These are phyloP conservation scores for Xylocampa areola DNA, from an alignment of 2,888 invertebrate species.

Conservation along the genomic window DNA sequence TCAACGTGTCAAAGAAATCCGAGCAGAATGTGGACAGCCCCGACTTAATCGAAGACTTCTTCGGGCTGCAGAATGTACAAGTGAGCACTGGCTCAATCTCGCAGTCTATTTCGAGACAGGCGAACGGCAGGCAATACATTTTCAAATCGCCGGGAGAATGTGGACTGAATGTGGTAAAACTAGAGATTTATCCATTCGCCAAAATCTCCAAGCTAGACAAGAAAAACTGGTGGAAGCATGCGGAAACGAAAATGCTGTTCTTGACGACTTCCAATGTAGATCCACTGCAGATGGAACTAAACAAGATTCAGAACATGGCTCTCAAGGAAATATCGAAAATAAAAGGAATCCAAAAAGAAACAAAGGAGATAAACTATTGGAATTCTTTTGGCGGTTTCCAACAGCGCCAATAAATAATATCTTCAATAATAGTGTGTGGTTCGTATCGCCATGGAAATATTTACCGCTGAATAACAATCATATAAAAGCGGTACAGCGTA, in stretches of 20 bases:
- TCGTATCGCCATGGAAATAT: conserved; percentile 15
- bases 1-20: conserved; percentile 36
- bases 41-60: conserved; percentile 52
- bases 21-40: conserved; percentile 21
- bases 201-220: conserved; percentile 15
- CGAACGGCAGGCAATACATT: conserved; percentile 46
- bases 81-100: conserved; percentile 56
- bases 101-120: conserved; percentile 56
- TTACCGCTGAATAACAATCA: conserved; percentile 31
- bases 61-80: conserved; percentile 54
- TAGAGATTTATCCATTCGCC: conserved; percentile 37
- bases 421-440: conserved; percentile 29
- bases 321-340: conserved; percentile 8
- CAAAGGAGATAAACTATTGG: conserved; percentile 39
- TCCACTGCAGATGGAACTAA: conserved; percentile 1
- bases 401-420: conserved; percentile 52
- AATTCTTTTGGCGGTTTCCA: conserved; percentile 52
- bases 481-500: conserved; percentile 25
- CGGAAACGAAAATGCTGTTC: conserved; percentile 23
- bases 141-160: conserved; percentile 52
- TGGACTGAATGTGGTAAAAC: conserved; percentile 49
- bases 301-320: conserved; percentile 12
- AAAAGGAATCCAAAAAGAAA: conserved; percentile 14
- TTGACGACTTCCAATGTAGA: conserved; percentile 19
- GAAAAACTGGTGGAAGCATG: conserved; percentile 27